These are phyloP conservation scores for Mycalesis mineus DNA, from an alignment of 2,888 invertebrate genomes.

Conservation along the genomic window DNA sequence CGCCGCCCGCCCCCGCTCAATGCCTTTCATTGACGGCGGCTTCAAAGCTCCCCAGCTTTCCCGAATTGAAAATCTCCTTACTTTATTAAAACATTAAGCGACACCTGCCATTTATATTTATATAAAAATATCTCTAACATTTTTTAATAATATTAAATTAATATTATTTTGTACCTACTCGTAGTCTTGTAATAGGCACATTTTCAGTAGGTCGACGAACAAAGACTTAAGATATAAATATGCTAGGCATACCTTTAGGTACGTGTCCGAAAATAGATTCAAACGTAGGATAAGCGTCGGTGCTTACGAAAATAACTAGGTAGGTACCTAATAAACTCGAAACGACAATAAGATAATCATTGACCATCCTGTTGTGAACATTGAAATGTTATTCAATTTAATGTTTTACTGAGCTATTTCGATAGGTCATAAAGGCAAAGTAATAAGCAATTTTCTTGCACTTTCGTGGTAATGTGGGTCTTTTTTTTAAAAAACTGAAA, in stretches of 20 bases:
- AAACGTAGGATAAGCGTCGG: too few relatives aligned
- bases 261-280: background rate
- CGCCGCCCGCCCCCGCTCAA: slow-evolving; percentile 66
- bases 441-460: too few relatives aligned
- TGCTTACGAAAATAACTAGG: too few relatives aligned
- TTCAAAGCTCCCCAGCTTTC: slow-evolving; percentile 34
- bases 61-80: slow-evolving; percentile 22
- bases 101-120: background rate
- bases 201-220: background rate
- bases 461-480: too few relatives aligned
- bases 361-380: background rate
- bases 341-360: too few relatives aligned
- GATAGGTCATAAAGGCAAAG: too few relatives aligned
- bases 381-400: background rate
- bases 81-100: slow-evolving; percentile 17
- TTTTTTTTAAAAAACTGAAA: too few relatives aligned
- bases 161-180: background rate
- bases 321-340: too few relatives aligned
- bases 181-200: background rate
- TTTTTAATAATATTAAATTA: background rate
- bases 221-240: background rate
- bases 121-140: background rate
- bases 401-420: too few relatives aligned
- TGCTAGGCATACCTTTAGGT: too few relatives aligned
- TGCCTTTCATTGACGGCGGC: slow-evolving; percentile 51